A percentile compares a stretch with the other conserved stretches of the same genome.
These are phyloP conservation scores for Alaudala cheleensis DNA, from an alignment of 2,113 vertebrate genomes.

Conservation along the genomic window DNA sequence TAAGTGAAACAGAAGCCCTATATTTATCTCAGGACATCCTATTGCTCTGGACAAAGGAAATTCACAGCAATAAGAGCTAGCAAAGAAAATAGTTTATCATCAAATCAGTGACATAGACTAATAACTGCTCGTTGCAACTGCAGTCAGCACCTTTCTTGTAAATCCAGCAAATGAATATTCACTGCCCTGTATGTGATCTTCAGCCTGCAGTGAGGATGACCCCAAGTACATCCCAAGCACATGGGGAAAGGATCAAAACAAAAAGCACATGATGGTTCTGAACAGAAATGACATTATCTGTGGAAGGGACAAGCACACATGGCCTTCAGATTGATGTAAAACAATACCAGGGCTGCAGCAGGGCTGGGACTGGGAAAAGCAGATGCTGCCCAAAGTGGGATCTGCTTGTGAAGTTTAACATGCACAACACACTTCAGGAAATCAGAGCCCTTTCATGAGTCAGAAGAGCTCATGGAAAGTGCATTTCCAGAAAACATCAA, in stretches of 20 bases:
- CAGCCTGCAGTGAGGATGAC: constrained; percentile 41
- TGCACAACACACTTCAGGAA: not conserved
- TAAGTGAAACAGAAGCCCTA: not conserved
- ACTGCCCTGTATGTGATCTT: constrained; percentile 7
- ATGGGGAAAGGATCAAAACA: constrained; percentile 63
- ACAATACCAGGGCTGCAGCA: constrained; percentile 56
- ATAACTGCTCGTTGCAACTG: not conserved
- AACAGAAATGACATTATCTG: not conserved
- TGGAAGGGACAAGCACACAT: constrained; percentile 55
- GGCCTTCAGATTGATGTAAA: constrained; percentile 40
- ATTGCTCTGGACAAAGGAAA: not conserved
- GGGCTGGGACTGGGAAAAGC: constrained; percentile 31
- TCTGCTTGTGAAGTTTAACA: not conserved
- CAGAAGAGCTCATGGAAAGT: not conserved
- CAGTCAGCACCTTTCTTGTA: not conserved
- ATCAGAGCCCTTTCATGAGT: not conserved
- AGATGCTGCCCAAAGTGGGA: constrained; percentile 35
- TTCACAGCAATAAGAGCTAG: not conserved
- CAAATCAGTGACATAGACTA: not conserved
- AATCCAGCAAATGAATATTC: not conserved
- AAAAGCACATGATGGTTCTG: not conserved
- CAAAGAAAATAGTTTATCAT: not conserved
- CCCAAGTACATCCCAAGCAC: constrained; percentile 28
- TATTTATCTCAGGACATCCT: not conserved
- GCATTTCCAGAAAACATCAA: not conserved